Percentiles rank a stretch among this genome's conserved stretches.
These are phyloP conservation scores for Neosilurus hyrtlii DNA, from an alignment of 2,797 vertebrate species.

Conservation along the genomic window DNA sequence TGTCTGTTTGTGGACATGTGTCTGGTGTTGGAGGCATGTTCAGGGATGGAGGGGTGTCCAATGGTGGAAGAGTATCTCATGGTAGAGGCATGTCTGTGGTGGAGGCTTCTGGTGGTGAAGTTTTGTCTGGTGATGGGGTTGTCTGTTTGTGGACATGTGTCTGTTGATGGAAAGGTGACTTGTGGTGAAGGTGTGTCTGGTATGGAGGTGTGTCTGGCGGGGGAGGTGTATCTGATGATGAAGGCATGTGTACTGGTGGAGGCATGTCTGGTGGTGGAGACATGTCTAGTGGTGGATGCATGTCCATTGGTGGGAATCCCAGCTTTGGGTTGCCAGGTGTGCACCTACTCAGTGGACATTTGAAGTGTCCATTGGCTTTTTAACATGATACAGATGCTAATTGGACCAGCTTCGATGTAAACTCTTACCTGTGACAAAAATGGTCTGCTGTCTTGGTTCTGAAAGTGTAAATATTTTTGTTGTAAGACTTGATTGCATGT, in stretches of 20 bases:
- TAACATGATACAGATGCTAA: background rate
- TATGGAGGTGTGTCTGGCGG: background rate
- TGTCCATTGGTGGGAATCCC: background rate
- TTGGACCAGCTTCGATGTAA: background rate
- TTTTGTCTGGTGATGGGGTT: background rate
- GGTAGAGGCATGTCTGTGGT: background rate
- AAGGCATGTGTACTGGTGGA: too few species aligned
- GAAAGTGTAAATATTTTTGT: conserved; percentile 8
- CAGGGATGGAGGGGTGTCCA: background rate
- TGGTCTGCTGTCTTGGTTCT: background rate
- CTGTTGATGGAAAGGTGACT: background rate
- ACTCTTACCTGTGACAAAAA: background rate
- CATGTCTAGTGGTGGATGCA: too few species aligned
- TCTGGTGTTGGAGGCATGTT: background rate
- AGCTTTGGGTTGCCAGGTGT: conserved; percentile 44
- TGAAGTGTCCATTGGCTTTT: conserved; percentile 30
- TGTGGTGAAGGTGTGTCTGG: background rate
- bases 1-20: too few species aligned
- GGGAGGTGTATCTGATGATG: background rate
- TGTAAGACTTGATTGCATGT: conserved; percentile 7
- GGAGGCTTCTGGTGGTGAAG: background rate
- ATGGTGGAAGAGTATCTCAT: too few species aligned
- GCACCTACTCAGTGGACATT: background rate
- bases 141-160: background rate
- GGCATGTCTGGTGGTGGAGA: too few species aligned